phyloP scores from a whole-genome alignment of 2,888 invertebrate genomes.

The Tenthredo scrophulariae region DNA sequence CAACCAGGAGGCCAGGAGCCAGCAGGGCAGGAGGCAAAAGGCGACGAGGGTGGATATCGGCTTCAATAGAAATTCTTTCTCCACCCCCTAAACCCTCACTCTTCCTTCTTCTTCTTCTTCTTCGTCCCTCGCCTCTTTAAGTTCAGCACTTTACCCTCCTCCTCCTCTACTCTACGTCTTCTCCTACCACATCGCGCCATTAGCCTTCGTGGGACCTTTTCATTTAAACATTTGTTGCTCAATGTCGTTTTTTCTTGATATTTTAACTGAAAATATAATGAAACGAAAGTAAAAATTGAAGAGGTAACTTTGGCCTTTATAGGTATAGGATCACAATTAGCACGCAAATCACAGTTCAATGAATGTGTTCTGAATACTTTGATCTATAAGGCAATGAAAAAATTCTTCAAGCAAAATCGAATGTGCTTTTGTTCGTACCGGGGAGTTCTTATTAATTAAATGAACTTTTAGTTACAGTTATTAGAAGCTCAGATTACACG shows the following conservation, averaged over 20 bases:
- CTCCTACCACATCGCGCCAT: slow-evolving; percentile 20
- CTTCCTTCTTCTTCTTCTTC: slow-evolving; percentile 14
- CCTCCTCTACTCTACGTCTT: slow-evolving; percentile 43
- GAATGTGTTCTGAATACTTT: not conserved
- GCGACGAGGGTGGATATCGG: slow-evolving; percentile 58
- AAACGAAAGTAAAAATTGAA: not conserved
- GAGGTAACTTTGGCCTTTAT: not conserved
- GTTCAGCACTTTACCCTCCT: slow-evolving; percentile 35
- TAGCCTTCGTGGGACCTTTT: slow-evolving; percentile 43
- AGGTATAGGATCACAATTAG: not conserved
- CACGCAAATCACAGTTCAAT: not conserved
- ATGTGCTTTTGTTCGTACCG: not conserved
- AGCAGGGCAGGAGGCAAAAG: slow-evolving; percentile 52
- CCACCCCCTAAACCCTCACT: slow-evolving; percentile 54
- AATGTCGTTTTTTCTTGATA: not conserved
- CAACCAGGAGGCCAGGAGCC: slow-evolving; percentile 15
- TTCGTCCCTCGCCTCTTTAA: slow-evolving; percentile 60
- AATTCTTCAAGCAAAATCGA: not conserved
- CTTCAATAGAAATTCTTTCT: slow-evolving; percentile 72
- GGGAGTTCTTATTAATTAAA: not conserved
- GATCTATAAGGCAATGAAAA: not conserved
- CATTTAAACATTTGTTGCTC: slow-evolving; percentile 58
- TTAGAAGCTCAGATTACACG: not conserved
- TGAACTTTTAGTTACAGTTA: slow-evolving; percentile 15
- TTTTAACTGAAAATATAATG: not conserved